Percentiles rank a stretch among this genome's conserved stretches.
phyloP scores from a whole-genome alignment of 1,140 invertebrate genomes.

The Zaprionus africanus region DNA sequence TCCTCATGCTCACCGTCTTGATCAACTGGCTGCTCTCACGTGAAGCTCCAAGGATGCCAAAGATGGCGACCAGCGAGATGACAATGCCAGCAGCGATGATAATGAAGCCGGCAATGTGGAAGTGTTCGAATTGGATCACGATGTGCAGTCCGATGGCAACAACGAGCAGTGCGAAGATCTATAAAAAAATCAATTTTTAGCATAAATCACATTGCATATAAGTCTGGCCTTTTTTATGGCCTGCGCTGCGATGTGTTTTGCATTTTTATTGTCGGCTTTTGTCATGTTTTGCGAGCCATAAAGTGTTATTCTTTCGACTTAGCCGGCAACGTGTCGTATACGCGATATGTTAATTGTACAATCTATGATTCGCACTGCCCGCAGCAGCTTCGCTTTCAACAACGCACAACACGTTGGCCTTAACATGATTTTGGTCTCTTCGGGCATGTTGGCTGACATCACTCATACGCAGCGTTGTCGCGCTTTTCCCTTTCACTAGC shows the following conservation, averaged over 20 bases:
- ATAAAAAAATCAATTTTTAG: constrained; percentile 32
- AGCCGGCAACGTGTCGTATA: constrained; percentile 15
- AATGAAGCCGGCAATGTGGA: constrained; percentile 64
- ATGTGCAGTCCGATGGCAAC: constrained; percentile 67
- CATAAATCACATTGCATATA: constrained; percentile 11
- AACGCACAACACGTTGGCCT: constrained; percentile 25
- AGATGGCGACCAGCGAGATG: constrained; percentile 52
- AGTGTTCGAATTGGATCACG: constrained; percentile 69
- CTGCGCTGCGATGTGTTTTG: neutral
- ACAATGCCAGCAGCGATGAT: constrained; percentile 63
- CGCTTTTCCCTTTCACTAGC: constrained; percentile 35
- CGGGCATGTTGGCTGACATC: constrained; percentile 25
- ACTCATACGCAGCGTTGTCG: constrained; percentile 56
- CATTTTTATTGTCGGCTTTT: constrained; percentile 24
- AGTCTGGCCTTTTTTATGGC: neutral
- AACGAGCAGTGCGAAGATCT: constrained; percentile 66
- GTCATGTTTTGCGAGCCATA: neutral
- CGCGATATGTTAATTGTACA: constrained; percentile 47
- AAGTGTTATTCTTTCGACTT: neutral
- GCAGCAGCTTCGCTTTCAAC: neutral
- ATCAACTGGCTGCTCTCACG: constrained; percentile 71
- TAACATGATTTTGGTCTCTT: constrained; percentile 15
- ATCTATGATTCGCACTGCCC: neutral
- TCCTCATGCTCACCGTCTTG: constrained; percentile 56
- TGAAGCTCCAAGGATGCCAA: constrained; percentile 66